These are phyloP conservation scores for Dermatophagoides farinae DNA, from an alignment of 1,140 invertebrate genomes.

Conservation along the genomic window DNA sequence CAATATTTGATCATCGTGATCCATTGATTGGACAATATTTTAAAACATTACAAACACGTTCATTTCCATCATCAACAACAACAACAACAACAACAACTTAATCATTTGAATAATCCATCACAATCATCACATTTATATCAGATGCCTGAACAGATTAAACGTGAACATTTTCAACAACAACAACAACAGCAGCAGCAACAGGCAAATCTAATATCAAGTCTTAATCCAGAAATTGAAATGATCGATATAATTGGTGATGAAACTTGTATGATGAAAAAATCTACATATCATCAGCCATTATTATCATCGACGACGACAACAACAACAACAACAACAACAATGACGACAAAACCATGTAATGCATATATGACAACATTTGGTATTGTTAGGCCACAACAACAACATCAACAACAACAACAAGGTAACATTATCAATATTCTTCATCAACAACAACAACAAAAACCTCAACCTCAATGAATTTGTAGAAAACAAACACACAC, in stretches of 20 bases:
- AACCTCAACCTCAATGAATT: no score
- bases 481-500: no score
- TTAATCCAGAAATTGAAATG: no score
- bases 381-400: not conserved
- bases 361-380: slow-evolving; percentile 7
- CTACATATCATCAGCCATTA: not conserved
- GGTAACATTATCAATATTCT: no score
- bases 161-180: not conserved
- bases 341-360: not conserved
- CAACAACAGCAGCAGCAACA: not conserved
- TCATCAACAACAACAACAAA: no score
- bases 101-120: not conserved
- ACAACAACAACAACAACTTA: not conserved
- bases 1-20: not conserved
- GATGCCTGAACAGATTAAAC: slow-evolving; percentile 1
- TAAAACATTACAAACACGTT: not conserved
- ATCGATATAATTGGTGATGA: no score
- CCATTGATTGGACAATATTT: not conserved
- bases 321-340: not conserved
- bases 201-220: not conserved
- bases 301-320: not conserved
- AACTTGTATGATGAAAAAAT: no score
- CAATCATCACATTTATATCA: not conserved
- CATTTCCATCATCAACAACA: not conserved
- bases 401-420: no score